These are phyloP conservation scores for Platygyra sinensis DNA, from an alignment of 64 coral and sea anemone genomes.

Conservation along the genomic window DNA sequence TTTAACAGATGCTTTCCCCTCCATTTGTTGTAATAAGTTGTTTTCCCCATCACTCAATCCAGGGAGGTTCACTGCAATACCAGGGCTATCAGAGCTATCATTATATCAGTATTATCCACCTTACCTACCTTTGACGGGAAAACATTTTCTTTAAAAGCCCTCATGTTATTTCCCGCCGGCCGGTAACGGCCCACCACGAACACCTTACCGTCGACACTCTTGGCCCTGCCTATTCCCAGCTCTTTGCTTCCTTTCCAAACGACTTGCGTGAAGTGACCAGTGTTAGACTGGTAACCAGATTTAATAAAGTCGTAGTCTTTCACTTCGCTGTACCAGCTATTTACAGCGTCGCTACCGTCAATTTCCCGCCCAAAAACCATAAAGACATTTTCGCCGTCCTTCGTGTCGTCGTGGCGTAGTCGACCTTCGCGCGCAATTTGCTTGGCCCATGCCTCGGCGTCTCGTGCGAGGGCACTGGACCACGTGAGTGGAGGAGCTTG, in stretches of 20 bases:
- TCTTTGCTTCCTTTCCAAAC: constrained; percentile 43
- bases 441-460: constrained; percentile 61
- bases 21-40: too few species aligned
- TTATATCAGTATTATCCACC: background rate
- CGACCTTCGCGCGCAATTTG: constrained; percentile 38
- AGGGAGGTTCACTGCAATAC: background rate
- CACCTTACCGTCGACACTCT: constrained; percentile 50
- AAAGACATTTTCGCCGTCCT: constrained; percentile 58
- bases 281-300: constrained; percentile 49
- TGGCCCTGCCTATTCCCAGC: constrained; percentile 53
- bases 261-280: constrained; percentile 47
- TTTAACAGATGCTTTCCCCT: too few species aligned
- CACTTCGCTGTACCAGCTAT: constrained; percentile 64
- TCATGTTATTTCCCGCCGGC: constrained; percentile 63
- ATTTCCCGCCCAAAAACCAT: constrained; percentile 49
- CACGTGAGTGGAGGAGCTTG: constrained; percentile 54
- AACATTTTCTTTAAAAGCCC: constrained; percentile 53
- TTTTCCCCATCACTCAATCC: background rate
- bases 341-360: constrained; percentile 25
- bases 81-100: background rate
- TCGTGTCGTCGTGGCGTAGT: constrained; percentile 43
- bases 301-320: constrained; percentile 55
- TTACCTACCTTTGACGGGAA: constrained; percentile 14
- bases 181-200: constrained; percentile 65
- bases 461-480: constrained; percentile 40